Evolutionary conservation across 1,140 invertebrate species (phyloP).

Genomic region (Bombus soroeensis): DNA sequence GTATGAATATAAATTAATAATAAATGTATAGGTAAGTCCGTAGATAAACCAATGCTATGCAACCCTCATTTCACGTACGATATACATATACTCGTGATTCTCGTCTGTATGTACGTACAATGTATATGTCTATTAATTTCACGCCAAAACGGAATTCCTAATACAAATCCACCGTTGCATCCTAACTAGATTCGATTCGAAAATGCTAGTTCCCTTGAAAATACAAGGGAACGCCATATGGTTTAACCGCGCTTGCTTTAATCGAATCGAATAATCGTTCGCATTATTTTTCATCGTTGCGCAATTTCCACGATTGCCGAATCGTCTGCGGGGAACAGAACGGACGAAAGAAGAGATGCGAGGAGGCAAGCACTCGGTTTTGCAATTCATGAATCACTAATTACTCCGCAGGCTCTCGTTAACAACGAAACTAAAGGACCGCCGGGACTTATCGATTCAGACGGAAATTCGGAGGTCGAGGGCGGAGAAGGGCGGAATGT

Average conservation of each 20-base stretch:
- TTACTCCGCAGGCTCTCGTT: constrained; percentile 47
- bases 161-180: too few species aligned
- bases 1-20: too few species aligned
- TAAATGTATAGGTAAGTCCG: too few species aligned
- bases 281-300: constrained; percentile 16
- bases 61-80: too few species aligned
- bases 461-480: constrained; percentile 29
- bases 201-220: too few species aligned
- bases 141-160: too few species aligned
- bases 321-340: not conserved
- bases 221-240: too few species aligned
- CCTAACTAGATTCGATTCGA: too few species aligned
- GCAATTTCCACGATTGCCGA: not conserved
- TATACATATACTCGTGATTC: too few species aligned
- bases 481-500: constrained; percentile 21
- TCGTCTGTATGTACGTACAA: too few species aligned
- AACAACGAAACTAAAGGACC: constrained; percentile 46
- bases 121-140: too few species aligned
- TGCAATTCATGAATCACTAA: constrained; percentile 55
- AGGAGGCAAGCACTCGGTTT: constrained; percentile 26
- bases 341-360: not conserved
- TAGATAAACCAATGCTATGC: too few species aligned
- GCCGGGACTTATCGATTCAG: constrained; percentile 56
- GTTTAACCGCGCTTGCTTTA: not conserved
- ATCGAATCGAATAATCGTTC: not conserved